Evolutionary conservation across 2,113 vertebrate genomes (phyloP).

Genomic region (Cynopterus brachyotis): DNA sequence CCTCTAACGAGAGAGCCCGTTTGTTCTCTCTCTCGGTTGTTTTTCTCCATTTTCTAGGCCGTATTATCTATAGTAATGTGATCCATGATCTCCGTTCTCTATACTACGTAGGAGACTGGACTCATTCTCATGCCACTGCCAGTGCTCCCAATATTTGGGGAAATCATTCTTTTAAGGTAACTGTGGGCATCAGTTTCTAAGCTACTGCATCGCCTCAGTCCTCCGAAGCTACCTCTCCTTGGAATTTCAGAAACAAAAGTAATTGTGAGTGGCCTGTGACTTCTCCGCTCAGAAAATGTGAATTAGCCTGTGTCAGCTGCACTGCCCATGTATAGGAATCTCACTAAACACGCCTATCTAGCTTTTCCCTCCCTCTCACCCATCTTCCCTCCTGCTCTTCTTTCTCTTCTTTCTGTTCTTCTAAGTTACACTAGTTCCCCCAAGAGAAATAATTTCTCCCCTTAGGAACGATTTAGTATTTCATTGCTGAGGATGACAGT

Average conservation of each 20-base stretch:
- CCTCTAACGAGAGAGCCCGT: not conserved
- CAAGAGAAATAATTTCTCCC: not conserved
- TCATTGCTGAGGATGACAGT: not conserved
- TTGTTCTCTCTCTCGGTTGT: not conserved
- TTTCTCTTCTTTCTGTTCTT: not conserved
- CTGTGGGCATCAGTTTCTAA: not conserved
- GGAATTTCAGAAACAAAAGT: not conserved
- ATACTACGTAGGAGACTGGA: not conserved
- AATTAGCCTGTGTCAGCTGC: not conserved
- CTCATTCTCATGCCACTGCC: not conserved
- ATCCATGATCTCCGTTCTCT: not conserved
- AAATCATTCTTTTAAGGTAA: not conserved
- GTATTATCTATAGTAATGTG: not conserved
- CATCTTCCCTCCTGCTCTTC: no score
- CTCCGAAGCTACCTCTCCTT: not conserved
- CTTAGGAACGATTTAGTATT: not conserved
- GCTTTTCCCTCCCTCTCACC: no score
- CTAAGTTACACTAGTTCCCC: not conserved
- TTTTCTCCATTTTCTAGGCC: not conserved
- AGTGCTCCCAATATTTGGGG: not conserved
- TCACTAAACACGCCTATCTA: not conserved
- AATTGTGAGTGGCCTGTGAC: not conserved
- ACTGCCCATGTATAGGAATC: no score
- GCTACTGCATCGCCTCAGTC: not conserved
- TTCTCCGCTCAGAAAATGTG: not conserved